Percentiles rank a stretch among this genome's conserved stretches.
phyloP scores from a whole-genome alignment of 2,888 invertebrate genomes.

The Aquatica leii region DNA sequence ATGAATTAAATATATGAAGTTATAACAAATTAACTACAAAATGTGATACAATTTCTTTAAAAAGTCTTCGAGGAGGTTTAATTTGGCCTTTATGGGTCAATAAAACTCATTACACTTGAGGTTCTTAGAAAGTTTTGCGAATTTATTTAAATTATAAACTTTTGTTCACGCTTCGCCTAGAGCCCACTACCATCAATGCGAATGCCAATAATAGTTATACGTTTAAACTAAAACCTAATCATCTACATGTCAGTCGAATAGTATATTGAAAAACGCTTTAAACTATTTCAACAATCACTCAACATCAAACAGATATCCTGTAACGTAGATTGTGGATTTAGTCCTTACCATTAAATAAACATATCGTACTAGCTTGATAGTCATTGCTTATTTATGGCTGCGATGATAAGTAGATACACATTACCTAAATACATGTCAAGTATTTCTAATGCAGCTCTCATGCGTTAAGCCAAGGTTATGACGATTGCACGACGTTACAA shows the following conservation, averaged over 20 bases:
- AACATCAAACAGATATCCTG: too few relatives aligned
- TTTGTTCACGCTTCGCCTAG: conserved; percentile 20
- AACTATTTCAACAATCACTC: too few relatives aligned
- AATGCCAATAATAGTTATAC: conserved; percentile 13
- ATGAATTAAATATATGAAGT: background rate
- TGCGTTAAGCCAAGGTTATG: conserved; percentile 1
- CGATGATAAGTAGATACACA: conserved; percentile 6
- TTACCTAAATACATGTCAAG: conserved; percentile 21
- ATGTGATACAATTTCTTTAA: conserved; percentile 7
- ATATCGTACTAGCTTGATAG: too few relatives aligned
- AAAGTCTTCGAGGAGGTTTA: conserved; percentile 6
- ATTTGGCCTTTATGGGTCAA: conserved; percentile 24
- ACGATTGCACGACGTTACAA: background rate
- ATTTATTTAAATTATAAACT: conserved; percentile 19
- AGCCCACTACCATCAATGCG: conserved; percentile 14
- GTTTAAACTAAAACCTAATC: background rate
- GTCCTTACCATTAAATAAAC: too few relatives aligned
- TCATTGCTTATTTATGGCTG: background rate
- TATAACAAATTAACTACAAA: conserved; percentile 1
- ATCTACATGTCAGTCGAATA: background rate
- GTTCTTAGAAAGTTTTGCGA: conserved; percentile 25
- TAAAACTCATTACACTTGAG: conserved; percentile 16
- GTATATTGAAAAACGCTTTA: too few relatives aligned
- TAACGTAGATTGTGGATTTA: too few relatives aligned
- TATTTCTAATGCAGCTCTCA: conserved; percentile 11